Evolutionary conservation across 2,797 vertebrate species (phyloP), one percentile per base, ranked within the genome.

Genomic region (Holocentrus rufus): DNA sequence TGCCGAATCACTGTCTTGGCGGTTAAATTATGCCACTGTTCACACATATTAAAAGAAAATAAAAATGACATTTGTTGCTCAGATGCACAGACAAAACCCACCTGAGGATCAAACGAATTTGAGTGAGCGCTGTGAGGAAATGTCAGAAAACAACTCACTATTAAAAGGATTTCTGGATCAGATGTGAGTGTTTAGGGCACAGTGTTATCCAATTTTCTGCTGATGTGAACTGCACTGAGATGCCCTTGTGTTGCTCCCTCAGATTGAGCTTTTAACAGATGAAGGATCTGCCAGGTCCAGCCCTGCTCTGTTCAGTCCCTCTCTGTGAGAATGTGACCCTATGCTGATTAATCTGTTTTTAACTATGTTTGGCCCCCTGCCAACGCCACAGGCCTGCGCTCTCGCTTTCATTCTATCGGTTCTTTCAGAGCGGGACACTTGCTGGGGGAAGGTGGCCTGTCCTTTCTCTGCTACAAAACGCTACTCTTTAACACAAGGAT

Each of bases 321-420:
- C 81, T 76, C 62, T 89, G 85, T 87, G 86, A 92, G 90, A 92
- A 88, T 87, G 86, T 87, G 88, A 91, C 88, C 87, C 85, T 85
- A 49, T 85, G 87, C 86, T 91, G 90, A 91, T 92, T 93, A 94
- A 95, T 92, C 92, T 91, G 90, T 91, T 93, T 94, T 93, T 93
- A 95, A 94, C 91, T 80, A 91, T 49, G 83, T 75, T 58, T 91
- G 92, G 92, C 72, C 49, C 54, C 18, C 44, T 0, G 87, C 92
- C 93, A 93, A 86, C 91, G 80, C 89, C 89, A 72, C 83, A 69
- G 89, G 86, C 86, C 83, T 60, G 73, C 78, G 49, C 44, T 22
- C 64, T 17, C 55, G 59, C 69, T 88, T 88, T 86, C 65, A 85
- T 82, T 88, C 87, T 78, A 74, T 92, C 71, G 27, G 65, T 87